phyloP scores from a whole-genome alignment of 2,797 vertebrate genomes.

The Intellagama lesueurii region DNA sequence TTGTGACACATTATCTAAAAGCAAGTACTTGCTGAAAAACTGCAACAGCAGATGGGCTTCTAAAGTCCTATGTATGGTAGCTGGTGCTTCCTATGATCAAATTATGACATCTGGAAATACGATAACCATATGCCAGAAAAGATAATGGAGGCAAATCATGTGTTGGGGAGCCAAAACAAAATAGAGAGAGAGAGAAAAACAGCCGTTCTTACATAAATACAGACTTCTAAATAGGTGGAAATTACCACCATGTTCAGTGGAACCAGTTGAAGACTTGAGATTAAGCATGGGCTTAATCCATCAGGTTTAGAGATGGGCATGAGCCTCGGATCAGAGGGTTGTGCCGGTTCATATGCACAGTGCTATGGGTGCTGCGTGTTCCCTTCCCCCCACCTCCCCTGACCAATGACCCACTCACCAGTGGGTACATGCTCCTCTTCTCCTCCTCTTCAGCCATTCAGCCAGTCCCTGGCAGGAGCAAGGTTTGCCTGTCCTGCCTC shows the following conservation, averaged over 20 bases:
- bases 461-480: too few species aligned
- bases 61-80: neutral
- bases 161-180: neutral
- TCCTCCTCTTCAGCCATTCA: too few species aligned
- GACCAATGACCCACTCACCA: too few species aligned
- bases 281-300: neutral
- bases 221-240: neutral
- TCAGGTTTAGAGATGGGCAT: too few species aligned
- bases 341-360: too few species aligned
- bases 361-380: too few species aligned
- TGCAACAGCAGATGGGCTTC: constrained; percentile 11
- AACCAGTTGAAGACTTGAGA: neutral
- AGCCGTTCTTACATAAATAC: neutral
- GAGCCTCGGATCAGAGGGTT: too few species aligned
- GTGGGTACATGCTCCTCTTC: too few species aligned
- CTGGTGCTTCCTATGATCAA: neutral
- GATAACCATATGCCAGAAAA: constrained; percentile 17
- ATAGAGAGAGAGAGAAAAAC: neutral
- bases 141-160: neutral
- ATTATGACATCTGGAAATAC: constrained; percentile 19
- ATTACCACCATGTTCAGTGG: neutral
- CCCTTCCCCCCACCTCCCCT: too few species aligned
- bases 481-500: too few species aligned
- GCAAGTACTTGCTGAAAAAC: constrained; percentile 28
- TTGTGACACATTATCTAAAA: constrained; percentile 35